These are phyloP conservation scores for Etheostoma nigrum DNA, from an alignment of 2,797 vertebrate species.

Conservation along the genomic window DNA sequence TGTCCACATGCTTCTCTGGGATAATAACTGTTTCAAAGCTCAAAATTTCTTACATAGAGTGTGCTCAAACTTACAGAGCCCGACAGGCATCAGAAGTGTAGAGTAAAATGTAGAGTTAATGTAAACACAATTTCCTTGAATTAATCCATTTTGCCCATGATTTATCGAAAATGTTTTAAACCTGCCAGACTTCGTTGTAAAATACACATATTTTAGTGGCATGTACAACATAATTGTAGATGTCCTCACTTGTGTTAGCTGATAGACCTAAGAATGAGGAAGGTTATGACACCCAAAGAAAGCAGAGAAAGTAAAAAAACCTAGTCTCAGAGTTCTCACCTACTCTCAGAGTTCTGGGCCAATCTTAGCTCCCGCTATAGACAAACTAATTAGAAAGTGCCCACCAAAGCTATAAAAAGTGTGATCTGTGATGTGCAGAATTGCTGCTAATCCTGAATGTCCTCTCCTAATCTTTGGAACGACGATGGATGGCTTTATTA, in stretches of 20 bases:
- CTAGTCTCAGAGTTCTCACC: too few relatives aligned
- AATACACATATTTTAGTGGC: background rate
- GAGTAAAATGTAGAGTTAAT: background rate
- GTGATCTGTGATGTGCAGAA: constrained; percentile 16
- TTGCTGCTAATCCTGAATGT: constrained; percentile 26
- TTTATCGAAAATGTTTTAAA: background rate
- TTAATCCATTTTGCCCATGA: background rate
- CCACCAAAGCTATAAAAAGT: constrained; percentile 20
- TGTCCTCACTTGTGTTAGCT: constrained; percentile 6
- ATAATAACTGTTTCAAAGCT: constrained; percentile 8
- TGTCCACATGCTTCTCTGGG: background rate
- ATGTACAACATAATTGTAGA: background rate
- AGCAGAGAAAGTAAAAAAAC: constrained; percentile 1
- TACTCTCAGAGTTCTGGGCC: background rate
- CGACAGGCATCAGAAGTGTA: background rate
- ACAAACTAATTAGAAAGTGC: constrained; percentile 12
- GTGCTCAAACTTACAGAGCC: background rate
- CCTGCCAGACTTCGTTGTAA: background rate
- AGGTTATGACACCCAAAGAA: background rate
- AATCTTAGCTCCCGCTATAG: background rate
- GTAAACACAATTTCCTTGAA: background rate
- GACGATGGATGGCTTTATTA: constrained; percentile 40
- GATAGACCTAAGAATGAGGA: background rate
- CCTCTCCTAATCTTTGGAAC: constrained; percentile 31
- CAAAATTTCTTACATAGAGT: background rate